Evolutionary conservation across 2,888 invertebrate species (phyloP).

Genomic region (Protonemura montana): DNA sequence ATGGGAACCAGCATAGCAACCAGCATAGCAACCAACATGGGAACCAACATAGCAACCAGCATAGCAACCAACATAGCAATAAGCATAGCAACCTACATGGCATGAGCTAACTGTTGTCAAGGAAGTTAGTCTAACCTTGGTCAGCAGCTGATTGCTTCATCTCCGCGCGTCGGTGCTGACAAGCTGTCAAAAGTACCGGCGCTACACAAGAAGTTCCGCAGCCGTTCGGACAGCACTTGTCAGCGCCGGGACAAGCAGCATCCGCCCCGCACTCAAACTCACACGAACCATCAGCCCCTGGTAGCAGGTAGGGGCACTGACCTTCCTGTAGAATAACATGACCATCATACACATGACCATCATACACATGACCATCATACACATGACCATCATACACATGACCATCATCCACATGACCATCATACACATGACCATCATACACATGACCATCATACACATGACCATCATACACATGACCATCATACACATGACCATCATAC

Average conservation of each 20-base stretch:
- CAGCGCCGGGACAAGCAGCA: constrained; percentile 73
- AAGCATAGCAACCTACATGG: too few relatives aligned
- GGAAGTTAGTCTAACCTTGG: constrained; percentile 56
- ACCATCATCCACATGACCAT: too few relatives aligned
- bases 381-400: too few relatives aligned
- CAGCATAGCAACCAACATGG: too few relatives aligned
- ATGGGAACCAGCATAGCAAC: too few relatives aligned
- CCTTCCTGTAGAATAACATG: constrained; percentile 63
- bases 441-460: too few relatives aligned
- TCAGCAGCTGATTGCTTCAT: constrained; percentile 71
- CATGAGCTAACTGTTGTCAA: background rate
- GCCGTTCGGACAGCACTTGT: constrained; percentile 85
- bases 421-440: too few relatives aligned
- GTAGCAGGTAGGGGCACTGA: constrained; percentile 85
- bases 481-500: too few relatives aligned
- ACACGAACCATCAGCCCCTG: constrained; percentile 68
- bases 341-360: background rate
- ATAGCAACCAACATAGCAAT: too few relatives aligned
- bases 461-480: too few relatives aligned
- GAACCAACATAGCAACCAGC: too few relatives aligned
- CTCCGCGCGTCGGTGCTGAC: constrained; percentile 53
- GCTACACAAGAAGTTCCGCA: constrained; percentile 84
- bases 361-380: too few relatives aligned
- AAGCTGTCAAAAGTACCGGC: constrained; percentile 72
- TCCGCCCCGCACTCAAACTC: constrained; percentile 81